Evolutionary conservation across 2,888 invertebrate species (phyloP), one percentile per base, ranked within the genome.

Genomic region (Andrena bucephala): DNA sequence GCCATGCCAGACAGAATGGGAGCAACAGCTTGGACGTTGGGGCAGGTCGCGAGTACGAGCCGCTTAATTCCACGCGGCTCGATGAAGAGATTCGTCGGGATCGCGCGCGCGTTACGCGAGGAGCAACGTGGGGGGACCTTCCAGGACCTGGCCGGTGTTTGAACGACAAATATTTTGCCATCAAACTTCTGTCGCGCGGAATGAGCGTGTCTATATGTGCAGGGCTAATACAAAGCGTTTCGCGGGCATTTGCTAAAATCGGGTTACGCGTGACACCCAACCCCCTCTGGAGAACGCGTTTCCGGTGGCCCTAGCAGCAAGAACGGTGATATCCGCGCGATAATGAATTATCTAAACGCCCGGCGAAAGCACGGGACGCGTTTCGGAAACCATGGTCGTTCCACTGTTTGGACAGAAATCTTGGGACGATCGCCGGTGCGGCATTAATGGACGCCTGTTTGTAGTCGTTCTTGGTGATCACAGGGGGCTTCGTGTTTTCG

Each of bases 141-240:
- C 91, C 90, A 90, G 92, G 91, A 91, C 91, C 91, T 92, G 89
- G 89, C 89, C 85, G 62, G 88, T 94, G 93, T 94, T 94, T 94
- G 94, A 94, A 92, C 93, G 93, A 94, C 94, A 94, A 94, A 94
- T 94, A 94, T 94, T 94, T 94, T 94, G 93, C 94, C 93, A 92
- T 93, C 93, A 94, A 94, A 94, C 93, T 94, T 94, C 92, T 93
- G 92, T 91, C 91, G 90, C 90, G 89, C 87, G 89, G 89, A 93
- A 92, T 91, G 91, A 93, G 91, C 93, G 91, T 93, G 93, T 93
- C 93, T 93, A 93, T 93, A 93, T 93, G 93, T 92, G 93, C 92
- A 92, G 92, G 93, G 91, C 93, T 93, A 93, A 93, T 93, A 93
- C 93, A 92, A 92, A 93, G 92, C 92, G 90, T 92, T 92, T 92